These are phyloP conservation scores for Creontiades dilutus DNA, from an alignment of 2,888 invertebrate species.

Conservation along the genomic window DNA sequence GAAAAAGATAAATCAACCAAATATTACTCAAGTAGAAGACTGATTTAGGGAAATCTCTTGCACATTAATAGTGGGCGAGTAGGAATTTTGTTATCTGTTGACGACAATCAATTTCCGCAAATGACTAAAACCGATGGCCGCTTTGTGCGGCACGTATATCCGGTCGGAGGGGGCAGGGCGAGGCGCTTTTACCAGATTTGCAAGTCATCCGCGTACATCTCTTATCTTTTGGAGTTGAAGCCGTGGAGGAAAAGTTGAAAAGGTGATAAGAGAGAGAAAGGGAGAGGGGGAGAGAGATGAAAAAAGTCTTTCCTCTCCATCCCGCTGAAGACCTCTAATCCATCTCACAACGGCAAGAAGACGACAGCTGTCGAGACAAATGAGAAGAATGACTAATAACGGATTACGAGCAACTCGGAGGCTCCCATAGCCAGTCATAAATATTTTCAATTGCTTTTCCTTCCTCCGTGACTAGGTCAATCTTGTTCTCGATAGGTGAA, in stretches of 20 bases:
- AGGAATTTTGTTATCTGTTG: not conserved
- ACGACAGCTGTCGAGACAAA: conserved; percentile 34
- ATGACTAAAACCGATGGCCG: not conserved
- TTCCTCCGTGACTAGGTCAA: not conserved
- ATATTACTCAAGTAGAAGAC: too few relatives aligned
- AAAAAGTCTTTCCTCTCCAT: not conserved
- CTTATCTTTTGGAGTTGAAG: not conserved
- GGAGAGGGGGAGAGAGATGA: not conserved
- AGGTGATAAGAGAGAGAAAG: not conserved
- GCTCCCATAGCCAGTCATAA: conserved; percentile 31
- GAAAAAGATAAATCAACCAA: too few relatives aligned
- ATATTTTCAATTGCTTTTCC: conserved; percentile 45
- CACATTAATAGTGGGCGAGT: not conserved
- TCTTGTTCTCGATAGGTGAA: too few relatives aligned
- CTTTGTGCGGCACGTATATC: not conserved
- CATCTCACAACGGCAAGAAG: not conserved
- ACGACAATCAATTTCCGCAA: not conserved
- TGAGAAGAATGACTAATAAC: conserved; percentile 47
- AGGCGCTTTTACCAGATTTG: too few relatives aligned
- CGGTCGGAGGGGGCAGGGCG: too few relatives aligned
- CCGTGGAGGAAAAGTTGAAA: not conserved
- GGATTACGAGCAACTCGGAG: not conserved
- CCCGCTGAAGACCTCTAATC: not conserved
- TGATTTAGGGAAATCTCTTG: too few relatives aligned
- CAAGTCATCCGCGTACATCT: not conserved